These are phyloP conservation scores for Callopanchax toddi DNA, from an alignment of 2,113 vertebrate genomes.

Conservation along the genomic window DNA sequence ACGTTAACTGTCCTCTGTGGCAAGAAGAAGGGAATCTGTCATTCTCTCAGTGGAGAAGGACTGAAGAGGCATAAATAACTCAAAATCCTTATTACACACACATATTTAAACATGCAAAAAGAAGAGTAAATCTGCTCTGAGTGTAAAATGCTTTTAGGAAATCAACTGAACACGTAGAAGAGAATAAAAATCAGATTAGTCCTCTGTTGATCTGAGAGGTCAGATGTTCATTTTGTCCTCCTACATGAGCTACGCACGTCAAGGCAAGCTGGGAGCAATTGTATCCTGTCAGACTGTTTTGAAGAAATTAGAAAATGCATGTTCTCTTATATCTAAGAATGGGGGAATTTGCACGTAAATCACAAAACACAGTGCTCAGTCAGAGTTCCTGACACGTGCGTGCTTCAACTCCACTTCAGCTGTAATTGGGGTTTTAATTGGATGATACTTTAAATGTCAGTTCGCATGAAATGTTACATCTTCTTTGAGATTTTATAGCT, in stretches of 20 bases:
- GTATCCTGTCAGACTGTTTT: not conserved
- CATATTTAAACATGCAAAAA: slow-evolving; percentile 10
- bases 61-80: slow-evolving; percentile 56
- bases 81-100: slow-evolving; percentile 51
- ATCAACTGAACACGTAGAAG: slow-evolving; percentile 1
- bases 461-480: slow-evolving; percentile 13
- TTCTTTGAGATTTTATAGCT: slow-evolving; percentile 4
- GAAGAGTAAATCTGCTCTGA: not conserved
- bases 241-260: not conserved
- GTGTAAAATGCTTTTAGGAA: not conserved
- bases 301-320: not conserved
- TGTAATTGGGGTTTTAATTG: slow-evolving; percentile 47
- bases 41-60: slow-evolving; percentile 38
- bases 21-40: slow-evolving; percentile 55
- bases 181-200: not conserved
- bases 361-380: not conserved
- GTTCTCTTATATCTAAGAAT: not conserved
- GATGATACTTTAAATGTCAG: slow-evolving; percentile 16
- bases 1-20: slow-evolving; percentile 51
- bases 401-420: slow-evolving; percentile 7
- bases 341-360: not conserved
- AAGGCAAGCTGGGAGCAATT: slow-evolving; percentile 11
- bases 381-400: slow-evolving; percentile 7
- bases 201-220: slow-evolving; percentile 24
- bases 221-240: slow-evolving; percentile 18